phyloP scores from a whole-genome alignment of 1,140 invertebrate genomes.

The Drosophila setifemur region DNA sequence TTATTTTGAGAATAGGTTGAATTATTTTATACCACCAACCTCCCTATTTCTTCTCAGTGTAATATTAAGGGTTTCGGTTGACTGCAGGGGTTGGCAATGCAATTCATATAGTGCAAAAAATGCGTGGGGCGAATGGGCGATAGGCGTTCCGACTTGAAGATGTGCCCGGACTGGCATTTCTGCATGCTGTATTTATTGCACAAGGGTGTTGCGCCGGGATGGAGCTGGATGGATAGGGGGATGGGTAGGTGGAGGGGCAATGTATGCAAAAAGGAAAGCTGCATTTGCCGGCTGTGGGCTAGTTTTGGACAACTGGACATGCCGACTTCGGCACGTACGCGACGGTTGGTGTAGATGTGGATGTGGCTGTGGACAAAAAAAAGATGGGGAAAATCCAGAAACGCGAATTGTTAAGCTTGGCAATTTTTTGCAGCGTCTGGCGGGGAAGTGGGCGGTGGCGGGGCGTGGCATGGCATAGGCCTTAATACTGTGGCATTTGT shows the following conservation, averaged over 20 bases:
- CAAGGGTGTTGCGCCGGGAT: conserved; percentile 1
- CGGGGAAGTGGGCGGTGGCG: conserved; percentile 8
- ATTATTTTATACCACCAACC: too few species aligned
- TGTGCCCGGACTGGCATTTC: conserved; percentile 50
- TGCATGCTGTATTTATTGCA: conserved; percentile 81
- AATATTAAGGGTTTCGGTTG: neutral
- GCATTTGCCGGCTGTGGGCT: conserved; percentile 56
- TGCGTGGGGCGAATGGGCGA: neutral
- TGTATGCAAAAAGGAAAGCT: conserved; percentile 44
- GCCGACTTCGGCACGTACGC: conserved; percentile 72
- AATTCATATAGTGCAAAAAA: conserved; percentile 38
- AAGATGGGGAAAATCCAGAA: conserved; percentile 47
- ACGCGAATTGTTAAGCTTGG: conserved; percentile 79
- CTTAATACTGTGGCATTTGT: conserved; percentile 79
- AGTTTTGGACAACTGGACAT: conserved; percentile 36
- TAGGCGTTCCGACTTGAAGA: conserved; percentile 65
- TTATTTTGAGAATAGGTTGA: too few species aligned
- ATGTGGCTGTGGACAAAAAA: conserved; percentile 27
- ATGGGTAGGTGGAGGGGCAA: neutral
- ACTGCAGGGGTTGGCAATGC: conserved; percentile 30
- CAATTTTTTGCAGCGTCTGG: conserved; percentile 69
- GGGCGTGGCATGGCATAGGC: conserved; percentile 35
- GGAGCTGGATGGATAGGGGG: neutral
- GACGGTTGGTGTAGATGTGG: neutral
- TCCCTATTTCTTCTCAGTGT: too few species aligned